A percentile compares a stretch with the other conserved stretches of the same genome.
phyloP scores from a whole-genome alignment of 1,140 invertebrate species.

The Holotrichia oblita region DNA sequence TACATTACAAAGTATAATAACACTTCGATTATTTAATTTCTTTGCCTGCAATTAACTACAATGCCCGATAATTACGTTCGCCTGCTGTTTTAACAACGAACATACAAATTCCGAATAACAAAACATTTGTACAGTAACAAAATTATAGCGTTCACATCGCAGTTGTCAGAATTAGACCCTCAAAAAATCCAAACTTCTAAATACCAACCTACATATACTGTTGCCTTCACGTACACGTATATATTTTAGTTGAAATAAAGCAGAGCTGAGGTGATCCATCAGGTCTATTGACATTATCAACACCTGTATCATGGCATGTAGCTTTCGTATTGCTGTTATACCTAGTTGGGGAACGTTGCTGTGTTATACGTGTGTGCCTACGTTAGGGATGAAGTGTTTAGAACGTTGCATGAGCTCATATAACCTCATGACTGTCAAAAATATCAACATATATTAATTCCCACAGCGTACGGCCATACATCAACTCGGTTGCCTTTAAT shows the following conservation, averaged over 20 bases:
- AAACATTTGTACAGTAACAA: too few relatives aligned
- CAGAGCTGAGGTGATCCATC: conserved; percentile 51
- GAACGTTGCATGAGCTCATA: conserved; percentile 23
- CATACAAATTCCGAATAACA: too few relatives aligned
- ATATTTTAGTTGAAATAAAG: conserved; percentile 31
- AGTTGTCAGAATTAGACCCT: too few relatives aligned
- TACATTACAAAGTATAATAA: too few relatives aligned
- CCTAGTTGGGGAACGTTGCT: not conserved
- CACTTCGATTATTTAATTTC: too few relatives aligned
- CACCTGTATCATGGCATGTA: conserved; percentile 50
- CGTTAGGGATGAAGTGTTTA: conserved; percentile 7
- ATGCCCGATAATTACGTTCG: too few relatives aligned
- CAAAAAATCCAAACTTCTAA: too few relatives aligned
- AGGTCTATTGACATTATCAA: conserved; percentile 53
- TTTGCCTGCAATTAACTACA: too few relatives aligned
- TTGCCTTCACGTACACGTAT: not conserved
- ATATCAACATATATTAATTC: conserved; percentile 35
- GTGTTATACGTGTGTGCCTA: conserved; percentile 10
- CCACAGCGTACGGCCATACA: conserved; percentile 19
- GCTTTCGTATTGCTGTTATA: conserved; percentile 1
- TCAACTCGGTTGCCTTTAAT: conserved; percentile 25
- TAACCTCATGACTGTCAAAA: conserved; percentile 40
- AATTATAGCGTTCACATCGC: too few relatives aligned
- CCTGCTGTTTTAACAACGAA: too few relatives aligned
- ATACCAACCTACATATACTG: too few relatives aligned